Evolutionary conservation across 1,140 invertebrate species (phyloP).

Genomic region (Orchestia grillus): DNA sequence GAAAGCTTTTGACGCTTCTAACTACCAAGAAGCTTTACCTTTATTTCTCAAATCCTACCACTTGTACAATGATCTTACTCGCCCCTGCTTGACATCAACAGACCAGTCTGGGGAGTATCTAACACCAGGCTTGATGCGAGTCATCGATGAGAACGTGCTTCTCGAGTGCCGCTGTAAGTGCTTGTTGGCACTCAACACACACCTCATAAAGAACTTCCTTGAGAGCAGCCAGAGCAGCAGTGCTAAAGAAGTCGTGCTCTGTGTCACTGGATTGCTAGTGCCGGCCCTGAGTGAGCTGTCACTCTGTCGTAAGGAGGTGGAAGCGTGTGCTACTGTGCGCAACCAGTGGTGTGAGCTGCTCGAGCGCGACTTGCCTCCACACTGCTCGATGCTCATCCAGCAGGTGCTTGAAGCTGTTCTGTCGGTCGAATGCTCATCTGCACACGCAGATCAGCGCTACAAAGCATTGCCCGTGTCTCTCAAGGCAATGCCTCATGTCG

Average conservation of each 20-base stretch:
- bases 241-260: slow-evolving; percentile 21
- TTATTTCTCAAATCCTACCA: slow-evolving; percentile 29
- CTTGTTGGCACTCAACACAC: slow-evolving; percentile 7
- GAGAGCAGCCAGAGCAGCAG: neutral
- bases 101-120: neutral
- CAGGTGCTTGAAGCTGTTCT: slow-evolving; percentile 15
- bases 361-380: neutral
- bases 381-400: slow-evolving; percentile 16
- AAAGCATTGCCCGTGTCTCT: slow-evolving; percentile 9
- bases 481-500: neutral
- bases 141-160: neutral
- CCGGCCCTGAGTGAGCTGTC: slow-evolving; percentile 22
- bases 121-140: neutral
- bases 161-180: slow-evolving; percentile 4
- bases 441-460: neutral
- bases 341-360: slow-evolving; percentile 41
- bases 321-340: neutral
- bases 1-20: neutral
- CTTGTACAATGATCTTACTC: slow-evolving; percentile 20
- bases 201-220: slow-evolving; percentile 12
- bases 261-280: slow-evolving; percentile 16
- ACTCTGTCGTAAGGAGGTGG: neutral
- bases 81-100: neutral
- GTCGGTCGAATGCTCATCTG: neutral
- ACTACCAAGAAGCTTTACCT: neutral